Evolutionary conservation across 2,888 invertebrate species (phyloP), one percentile per base, ranked within the genome.

Genomic region (Agriopis marginaria): DNA sequence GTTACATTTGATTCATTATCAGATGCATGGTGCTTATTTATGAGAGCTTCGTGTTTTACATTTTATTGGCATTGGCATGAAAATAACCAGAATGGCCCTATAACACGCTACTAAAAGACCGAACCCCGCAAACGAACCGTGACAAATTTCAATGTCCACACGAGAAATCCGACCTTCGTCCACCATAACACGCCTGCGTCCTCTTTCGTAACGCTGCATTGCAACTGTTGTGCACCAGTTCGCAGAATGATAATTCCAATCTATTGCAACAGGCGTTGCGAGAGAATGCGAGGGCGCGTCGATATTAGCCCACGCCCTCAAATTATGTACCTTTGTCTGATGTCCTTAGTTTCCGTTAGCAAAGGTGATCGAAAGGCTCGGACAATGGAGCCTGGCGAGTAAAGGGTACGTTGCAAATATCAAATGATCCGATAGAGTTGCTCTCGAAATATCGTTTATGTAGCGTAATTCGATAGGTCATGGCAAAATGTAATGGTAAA

Each of bases 211-310:
- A 88, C 82, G 63, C 80, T 71, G 76, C 82, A 79, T 81, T 84
- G 90, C 89, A 90, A 87, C 54, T 66, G 92, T 90, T 92, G 89
- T 93, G 93, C 93, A 94, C 93, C 85, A 93, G 89, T 93, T 93
- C 89, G 85, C 82, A 84, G 87, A 89, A 92, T 92, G 92, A 93
- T 94, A 93, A 93, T 94, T 92, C 92, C 90, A 80, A 92, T 89
- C 86, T 84, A 79, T 94, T 94, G 92, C 93, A 88, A 92, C 71
- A 67, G 55, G 56, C 69, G 61, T 90, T 88, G 92, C 90, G 89
- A 89, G 85, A 86, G 86, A 90, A 89, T 89, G 89, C 86, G 87
- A 88, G 89, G 86, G 86, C 89, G 76, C 83, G 83, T 84, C 88
- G 84, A 90, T 88, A 88, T 63, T 68, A 87, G 84, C 84, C 86